phyloP scores from a whole-genome alignment of 2,888 invertebrate species.

The Masnerella sp. region DNA sequence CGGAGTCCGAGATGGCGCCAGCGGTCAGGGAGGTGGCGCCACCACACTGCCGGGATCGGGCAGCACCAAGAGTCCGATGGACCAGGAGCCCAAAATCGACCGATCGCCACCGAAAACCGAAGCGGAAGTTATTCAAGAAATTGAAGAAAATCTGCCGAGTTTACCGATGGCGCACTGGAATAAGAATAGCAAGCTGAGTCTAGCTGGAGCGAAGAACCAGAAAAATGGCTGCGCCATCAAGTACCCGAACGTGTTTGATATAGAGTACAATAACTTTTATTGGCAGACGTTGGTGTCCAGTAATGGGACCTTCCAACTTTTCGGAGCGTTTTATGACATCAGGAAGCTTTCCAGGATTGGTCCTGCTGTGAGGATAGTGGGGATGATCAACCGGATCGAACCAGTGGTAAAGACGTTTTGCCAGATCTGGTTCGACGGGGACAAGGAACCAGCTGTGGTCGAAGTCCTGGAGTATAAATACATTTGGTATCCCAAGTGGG shows the following conservation, averaged over 20 bases:
- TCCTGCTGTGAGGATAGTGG: conserved; percentile 89
- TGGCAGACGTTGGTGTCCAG: conserved; percentile 92
- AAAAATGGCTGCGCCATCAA: conserved; percentile 74
- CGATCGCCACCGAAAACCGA: conserved; percentile 83
- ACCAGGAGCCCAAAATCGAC: conserved; percentile 81
- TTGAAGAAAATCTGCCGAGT: conserved; percentile 88
- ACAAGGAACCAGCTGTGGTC: conserved; percentile 88
- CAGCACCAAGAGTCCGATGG: conserved; percentile 77
- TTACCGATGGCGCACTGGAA: conserved; percentile 92
- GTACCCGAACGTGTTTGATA: conserved; percentile 92
- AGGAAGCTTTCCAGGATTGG: conserved; percentile 88
- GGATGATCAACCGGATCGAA: conserved; percentile 93
- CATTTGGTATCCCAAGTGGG: conserved; percentile 96
- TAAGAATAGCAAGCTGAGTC: conserved; percentile 81
- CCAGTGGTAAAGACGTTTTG: conserved; percentile 90
- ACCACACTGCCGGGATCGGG: conserved; percentile 68
- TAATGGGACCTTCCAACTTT: conserved; percentile 94
- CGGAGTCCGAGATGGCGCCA: conserved; percentile 61
- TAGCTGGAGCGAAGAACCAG: conserved; percentile 18
- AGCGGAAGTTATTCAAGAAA: conserved; percentile 86
- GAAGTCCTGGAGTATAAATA: conserved; percentile 94
- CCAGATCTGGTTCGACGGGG: conserved; percentile 93
- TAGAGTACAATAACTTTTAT: conserved; percentile 95
- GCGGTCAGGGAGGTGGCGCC: conserved; percentile 51
- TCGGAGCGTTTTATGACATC: conserved; percentile 93